Base-by-base conservation (phyloP, 2,888 invertebrate genomes). In the Lobophora halterata region DNA sequence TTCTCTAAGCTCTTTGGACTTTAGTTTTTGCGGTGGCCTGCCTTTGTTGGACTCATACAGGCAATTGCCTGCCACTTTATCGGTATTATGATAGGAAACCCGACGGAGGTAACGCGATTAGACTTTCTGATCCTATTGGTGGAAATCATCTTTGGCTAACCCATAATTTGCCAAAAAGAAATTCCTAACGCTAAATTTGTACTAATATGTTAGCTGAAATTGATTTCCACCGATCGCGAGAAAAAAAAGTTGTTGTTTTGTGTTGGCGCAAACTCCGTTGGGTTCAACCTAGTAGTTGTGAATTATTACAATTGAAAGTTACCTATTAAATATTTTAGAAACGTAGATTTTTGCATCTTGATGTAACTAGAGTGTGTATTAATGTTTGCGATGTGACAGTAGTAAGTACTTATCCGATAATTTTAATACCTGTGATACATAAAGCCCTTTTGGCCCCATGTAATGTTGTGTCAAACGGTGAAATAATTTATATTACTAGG, bases 341-440 rank as follows among this genome's bases (percentile, higher is more conserved):
- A 25, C 13, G 17, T 40, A 37, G 37, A 17, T 16, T 25, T 33
- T 30, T 33, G 29, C 25, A 38, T 43, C 19, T 41, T 35, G 26
- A 24, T 37, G 42, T 36, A 33, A 36, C 37, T 20, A 29, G 26
- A 38, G 33, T 43, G 26, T 26, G 19, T 29, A 32, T 33, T 21
- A 33, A 5, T 45, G 29, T 52, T 42, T 30, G 26, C 19, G 25
- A 32, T 41, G 42, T 49, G 49, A 51, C 46, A 36, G 43, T 51
- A 48, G 46, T n/a, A n/a, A n/a, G n/a, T 49, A 46, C 49, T 49
- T 49, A 52, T 39, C 42, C 32, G 32, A 36, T 44, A 43, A 39
- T 41, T 36, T 29, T 46, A 41, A 46, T 47, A 48, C 52, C 53
- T 53, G 53, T 53, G 53, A 53, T 53, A 53, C 46, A 46, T 30